Evolutionary conservation across 2,797 vertebrate species (phyloP).

Genomic region (Pseudomugil gertrudae): DNA sequence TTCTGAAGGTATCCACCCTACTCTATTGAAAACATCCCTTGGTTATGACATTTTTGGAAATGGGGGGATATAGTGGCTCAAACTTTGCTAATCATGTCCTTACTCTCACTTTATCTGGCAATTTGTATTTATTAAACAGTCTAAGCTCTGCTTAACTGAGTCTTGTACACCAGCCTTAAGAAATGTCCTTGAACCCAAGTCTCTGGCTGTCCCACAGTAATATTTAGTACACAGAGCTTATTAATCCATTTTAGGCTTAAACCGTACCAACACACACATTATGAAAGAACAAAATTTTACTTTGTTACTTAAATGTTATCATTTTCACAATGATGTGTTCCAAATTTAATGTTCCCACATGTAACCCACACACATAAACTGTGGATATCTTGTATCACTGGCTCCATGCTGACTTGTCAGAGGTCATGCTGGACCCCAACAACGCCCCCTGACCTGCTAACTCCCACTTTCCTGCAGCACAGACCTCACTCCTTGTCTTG

Average conservation of each 20-base stretch:
- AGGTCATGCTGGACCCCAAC: slow-evolving; percentile 43
- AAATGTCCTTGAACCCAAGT: slow-evolving; percentile 48
- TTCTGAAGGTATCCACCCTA: slow-evolving; percentile 4
- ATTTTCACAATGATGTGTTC: slow-evolving; percentile 8
- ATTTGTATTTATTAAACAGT: slow-evolving; percentile 70
- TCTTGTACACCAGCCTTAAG: slow-evolving; percentile 24
- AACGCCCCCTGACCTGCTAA: slow-evolving; percentile 49
- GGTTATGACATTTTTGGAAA: slow-evolving; percentile 42
- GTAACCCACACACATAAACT: slow-evolving; percentile 14
- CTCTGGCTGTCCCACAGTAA: slow-evolving; percentile 46
- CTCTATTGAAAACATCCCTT: slow-evolving; percentile 16
- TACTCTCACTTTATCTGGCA: slow-evolving; percentile 37
- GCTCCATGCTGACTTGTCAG: slow-evolving; percentile 29
- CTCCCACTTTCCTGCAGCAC: slow-evolving; percentile 40
- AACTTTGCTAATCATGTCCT: slow-evolving; percentile 40
- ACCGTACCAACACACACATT: slow-evolving; percentile 18
- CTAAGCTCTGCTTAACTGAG: slow-evolving; percentile 35
- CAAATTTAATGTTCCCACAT: slow-evolving; percentile 29
- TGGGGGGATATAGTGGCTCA: slow-evolving; percentile 23
- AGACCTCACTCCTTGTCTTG: slow-evolving; percentile 16
- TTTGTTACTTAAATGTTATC: slow-evolving; percentile 6
- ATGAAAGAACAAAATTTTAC: slow-evolving; percentile 14
- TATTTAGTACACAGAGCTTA: slow-evolving; percentile 75
- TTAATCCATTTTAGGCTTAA: slow-evolving; percentile 43
- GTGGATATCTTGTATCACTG: slow-evolving; percentile 37